Conservation (phyloP, 2,797 vertebrate species). For the Gephyroberyx darwinii region DNA sequence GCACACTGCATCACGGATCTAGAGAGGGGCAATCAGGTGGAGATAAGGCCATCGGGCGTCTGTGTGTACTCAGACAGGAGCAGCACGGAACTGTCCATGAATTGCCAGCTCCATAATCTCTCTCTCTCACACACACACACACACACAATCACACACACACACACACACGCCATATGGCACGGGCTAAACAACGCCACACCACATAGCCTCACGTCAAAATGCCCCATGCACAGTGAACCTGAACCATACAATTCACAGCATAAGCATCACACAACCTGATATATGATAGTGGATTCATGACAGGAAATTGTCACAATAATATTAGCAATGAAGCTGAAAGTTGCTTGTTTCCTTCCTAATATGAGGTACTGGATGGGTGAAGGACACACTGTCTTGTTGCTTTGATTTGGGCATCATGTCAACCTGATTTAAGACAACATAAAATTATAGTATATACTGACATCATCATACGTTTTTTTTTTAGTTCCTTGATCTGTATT, state of each 20-base stretch:
- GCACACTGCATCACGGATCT: slow-evolving; percentile 71
- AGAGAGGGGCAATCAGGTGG: slow-evolving; percentile 66
- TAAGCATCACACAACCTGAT: slow-evolving; percentile 2
- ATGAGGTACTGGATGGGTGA: not conserved
- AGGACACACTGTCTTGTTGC: not conserved
- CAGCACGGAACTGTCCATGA: slow-evolving; percentile 80
- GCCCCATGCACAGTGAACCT: not conserved
- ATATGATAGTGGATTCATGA: not conserved
- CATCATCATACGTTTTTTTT: not conserved
- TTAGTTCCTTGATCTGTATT: not conserved
- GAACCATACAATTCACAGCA: not conserved
- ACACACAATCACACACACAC: slow-evolving; percentile 24
- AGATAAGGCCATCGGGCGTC: slow-evolving; percentile 74
- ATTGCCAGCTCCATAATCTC: slow-evolving; percentile 28
- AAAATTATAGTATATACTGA: too few relatives aligned
- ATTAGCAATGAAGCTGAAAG: not conserved
- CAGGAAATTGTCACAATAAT: not conserved
- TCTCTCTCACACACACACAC: slow-evolving; percentile 14
- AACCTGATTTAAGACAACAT: not conserved
- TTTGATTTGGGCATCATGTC: slow-evolving; percentile 5
- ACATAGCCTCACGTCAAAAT: slow-evolving; percentile 18
- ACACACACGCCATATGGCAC: slow-evolving; percentile 69
- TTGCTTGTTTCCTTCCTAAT: not conserved
- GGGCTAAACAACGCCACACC: slow-evolving; percentile 52
- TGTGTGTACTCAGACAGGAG: slow-evolving; percentile 83